Evolutionary conservation across 2,888 invertebrate genomes (phyloP).

Genomic region (Phytoseiulus persimilis): DNA sequence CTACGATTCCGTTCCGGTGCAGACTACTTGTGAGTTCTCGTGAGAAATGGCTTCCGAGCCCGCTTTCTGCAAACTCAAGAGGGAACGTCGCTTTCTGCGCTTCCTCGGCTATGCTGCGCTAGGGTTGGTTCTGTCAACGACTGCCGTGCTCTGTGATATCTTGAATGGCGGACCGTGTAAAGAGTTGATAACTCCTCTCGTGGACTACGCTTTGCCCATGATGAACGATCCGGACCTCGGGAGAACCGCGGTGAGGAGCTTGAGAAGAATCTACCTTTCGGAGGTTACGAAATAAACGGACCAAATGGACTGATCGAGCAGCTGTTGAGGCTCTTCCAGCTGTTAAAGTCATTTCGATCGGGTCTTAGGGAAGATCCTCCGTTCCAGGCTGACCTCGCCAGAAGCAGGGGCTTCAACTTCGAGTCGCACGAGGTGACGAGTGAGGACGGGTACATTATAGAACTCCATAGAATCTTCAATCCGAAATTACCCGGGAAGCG

Average conservation of each 20-base stretch:
- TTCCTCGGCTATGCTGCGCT: not conserved
- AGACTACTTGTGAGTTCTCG: not conserved
- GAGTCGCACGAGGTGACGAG: constrained; percentile 19
- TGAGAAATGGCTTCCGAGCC: not conserved
- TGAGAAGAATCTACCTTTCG: not conserved
- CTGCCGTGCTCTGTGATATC: not conserved
- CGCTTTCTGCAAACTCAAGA: not conserved
- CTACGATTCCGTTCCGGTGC: too few relatives aligned
- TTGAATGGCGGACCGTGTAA: not conserved
- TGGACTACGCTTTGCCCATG: not conserved
- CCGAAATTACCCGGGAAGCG: not conserved
- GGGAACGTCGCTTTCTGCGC: not conserved
- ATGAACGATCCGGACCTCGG: constrained; percentile 24
- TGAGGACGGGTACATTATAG: constrained; percentile 24
- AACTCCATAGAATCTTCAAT: constrained; percentile 8
- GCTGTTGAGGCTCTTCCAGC: too few relatives aligned
- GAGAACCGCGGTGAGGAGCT: not conserved
- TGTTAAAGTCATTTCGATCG: too few relatives aligned
- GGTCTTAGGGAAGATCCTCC: not conserved
- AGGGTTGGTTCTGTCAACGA: not conserved
- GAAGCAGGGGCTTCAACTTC: constrained; percentile 13
- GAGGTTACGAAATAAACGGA: too few relatives aligned
- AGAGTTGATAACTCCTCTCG: constrained; percentile 9
- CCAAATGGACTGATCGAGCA: too few relatives aligned
- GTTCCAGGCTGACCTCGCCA: constrained; percentile 7